Evolutionary conservation across 2,113 vertebrate genomes (phyloP), one percentile per base, ranked within the genome.

Genomic region (Tretioscincus oriximinensis): DNA sequence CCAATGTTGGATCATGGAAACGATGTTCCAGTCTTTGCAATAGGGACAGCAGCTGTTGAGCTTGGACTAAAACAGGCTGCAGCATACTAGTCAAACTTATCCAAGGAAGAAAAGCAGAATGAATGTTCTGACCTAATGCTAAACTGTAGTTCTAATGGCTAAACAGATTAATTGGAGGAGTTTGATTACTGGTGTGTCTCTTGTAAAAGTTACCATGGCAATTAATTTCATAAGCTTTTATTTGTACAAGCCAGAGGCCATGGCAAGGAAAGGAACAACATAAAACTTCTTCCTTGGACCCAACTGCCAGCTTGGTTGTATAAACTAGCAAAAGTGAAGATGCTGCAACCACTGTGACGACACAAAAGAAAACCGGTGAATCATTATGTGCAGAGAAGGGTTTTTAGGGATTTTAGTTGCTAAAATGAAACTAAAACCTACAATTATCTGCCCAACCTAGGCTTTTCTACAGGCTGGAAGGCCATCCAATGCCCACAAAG

Each of bases 391-490:
- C 49, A 54, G 64, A 70, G 67, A 51, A 82, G 49, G 47, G 21
- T 14, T 63, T 76, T 82, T 63, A 51, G 41, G 58, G 31, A 47
- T 76, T 82, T 70, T 63, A 49, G 80, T 51, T 82, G 73, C 80
- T 82, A 70, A 76, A 76, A 70, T 69, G 65, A 81, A 76, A 76
- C 63, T 20, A 76, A 76, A 76, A 29, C 73, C 66, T 28, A 63
- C 73, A 76, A 82, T 82, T 82, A 82, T 76, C 80, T 76, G 54
- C 66, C 80, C 41, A 49, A 49, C 41, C 80, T 63, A 47, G 41
- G 11, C 31, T 82, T 63, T 69, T n/a, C 29, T 81, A 31, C 65
- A 29, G 24, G 21, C 70, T 76, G 73, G 80, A 41, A 82, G 41
- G 66, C 80, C 22, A 61, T 63, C 21, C 58, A n/a, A 76, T 47